Conservation (phyloP, 1,140 invertebrate species). For the Caenorhabditis tropicalis region DNA sequence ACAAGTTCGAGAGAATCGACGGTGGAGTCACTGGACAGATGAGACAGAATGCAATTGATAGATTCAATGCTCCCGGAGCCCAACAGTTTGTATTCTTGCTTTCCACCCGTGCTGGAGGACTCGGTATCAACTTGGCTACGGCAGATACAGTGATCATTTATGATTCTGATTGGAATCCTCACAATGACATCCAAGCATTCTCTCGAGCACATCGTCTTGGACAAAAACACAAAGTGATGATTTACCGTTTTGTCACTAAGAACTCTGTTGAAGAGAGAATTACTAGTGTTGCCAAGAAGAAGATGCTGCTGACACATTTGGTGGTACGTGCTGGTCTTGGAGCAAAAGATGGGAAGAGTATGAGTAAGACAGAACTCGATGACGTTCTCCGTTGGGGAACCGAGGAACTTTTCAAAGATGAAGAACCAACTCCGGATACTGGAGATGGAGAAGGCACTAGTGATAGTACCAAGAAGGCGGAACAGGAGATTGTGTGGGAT, state of each 20-base stretch:
- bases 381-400: conserved; percentile 99
- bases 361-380: conserved; percentile 98
- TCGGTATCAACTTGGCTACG: conserved; percentile 98
- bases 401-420: conserved; percentile 94
- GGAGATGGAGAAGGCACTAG: conserved; percentile 59
- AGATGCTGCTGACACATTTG: conserved; percentile 99
- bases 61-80: conserved; percentile 82
- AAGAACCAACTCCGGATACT: conserved; percentile 66
- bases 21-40: conserved; percentile 93
- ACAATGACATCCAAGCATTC: conserved; percentile 96
- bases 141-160: conserved; percentile 99
- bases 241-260: conserved; percentile 98
- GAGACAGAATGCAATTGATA: conserved; percentile 97
- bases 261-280: conserved; percentile 98
- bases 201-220: conserved; percentile 98
- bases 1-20: conserved; percentile 98
- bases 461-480: conserved; percentile 63
- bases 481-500: conserved; percentile 88
- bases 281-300: conserved; percentile 84
- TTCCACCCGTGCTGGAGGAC: conserved; percentile 94
- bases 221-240: conserved; percentile 99
- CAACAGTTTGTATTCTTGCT: conserved; percentile 95
- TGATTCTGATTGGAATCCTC: conserved; percentile 99
- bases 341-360: conserved; percentile 80
- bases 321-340: conserved; percentile 95